Percentiles rank a stretch among this genome's conserved stretches.
Evolutionary conservation across 2,797 vertebrate species (phyloP).

Genomic region (Sebastes vulpes): DNA sequence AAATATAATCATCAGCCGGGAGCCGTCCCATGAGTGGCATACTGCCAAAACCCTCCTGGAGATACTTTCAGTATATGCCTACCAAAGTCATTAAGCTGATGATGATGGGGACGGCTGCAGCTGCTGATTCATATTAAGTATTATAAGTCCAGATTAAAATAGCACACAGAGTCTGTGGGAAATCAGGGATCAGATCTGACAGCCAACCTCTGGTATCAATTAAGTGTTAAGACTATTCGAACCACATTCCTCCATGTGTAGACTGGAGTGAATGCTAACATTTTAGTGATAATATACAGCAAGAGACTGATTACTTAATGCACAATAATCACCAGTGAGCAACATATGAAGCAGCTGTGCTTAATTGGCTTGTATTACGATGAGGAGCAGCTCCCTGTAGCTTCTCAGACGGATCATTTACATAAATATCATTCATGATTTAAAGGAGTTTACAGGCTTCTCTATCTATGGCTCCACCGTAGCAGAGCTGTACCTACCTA

Average conservation of each 20-base stretch:
- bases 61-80: not conserved
- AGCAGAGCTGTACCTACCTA: not conserved
- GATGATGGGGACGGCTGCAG: not conserved
- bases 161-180: not conserved
- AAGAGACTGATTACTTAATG: not conserved
- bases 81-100: slow-evolving; percentile 20
- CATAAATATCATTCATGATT: not conserved
- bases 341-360: not conserved
- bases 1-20: slow-evolving; percentile 19
- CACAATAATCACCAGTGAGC: not conserved
- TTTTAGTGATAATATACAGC: not conserved
- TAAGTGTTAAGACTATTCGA: not conserved
- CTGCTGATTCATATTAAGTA: not conserved
- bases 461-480: not conserved
- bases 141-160: not conserved
- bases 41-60: slow-evolving; percentile 7
- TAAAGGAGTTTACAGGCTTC: not conserved
- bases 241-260: not conserved
- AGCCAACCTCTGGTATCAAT: not conserved
- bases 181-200: not conserved
- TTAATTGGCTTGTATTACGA: not conserved
- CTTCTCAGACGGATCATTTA: not conserved
- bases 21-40: slow-evolving; percentile 3
- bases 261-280: not conserved
- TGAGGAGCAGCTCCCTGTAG: not conserved